Percentiles rank a stretch among this genome's conserved stretches.
These are phyloP conservation scores for Mus spretus DNA, from an alignment of 2,797 vertebrate genomes.

Conservation along the genomic window DNA sequence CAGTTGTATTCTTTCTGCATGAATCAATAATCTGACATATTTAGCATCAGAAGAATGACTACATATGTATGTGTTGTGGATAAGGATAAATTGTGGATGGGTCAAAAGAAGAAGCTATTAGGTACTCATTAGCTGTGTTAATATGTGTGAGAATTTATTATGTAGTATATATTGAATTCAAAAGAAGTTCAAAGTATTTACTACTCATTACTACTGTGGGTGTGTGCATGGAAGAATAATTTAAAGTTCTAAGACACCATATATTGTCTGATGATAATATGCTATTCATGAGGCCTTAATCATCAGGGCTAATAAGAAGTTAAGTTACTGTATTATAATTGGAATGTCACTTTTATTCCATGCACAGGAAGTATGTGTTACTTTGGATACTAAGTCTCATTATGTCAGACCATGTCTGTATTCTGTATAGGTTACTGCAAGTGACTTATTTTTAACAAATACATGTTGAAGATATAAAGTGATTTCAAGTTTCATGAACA, in stretches of 20 bases:
- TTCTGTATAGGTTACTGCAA: neutral
- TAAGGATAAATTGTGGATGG: constrained; percentile 79
- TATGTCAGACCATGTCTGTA: neutral
- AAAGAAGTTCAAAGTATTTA: neutral
- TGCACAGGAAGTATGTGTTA: neutral
- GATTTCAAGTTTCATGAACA: neutral
- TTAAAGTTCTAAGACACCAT: neutral
- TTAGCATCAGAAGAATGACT: constrained; percentile 74
- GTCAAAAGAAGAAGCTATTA: constrained; percentile 79
- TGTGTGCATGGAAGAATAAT: neutral
- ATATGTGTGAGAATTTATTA: neutral
- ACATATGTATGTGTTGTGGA: neutral
- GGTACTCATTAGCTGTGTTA: constrained; percentile 61
- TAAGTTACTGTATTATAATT: neutral
- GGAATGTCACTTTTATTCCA: neutral
- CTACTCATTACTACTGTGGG: constrained; percentile 11
- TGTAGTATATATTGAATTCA: constrained; percentile 28
- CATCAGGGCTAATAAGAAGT: neutral
- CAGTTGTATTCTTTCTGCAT: constrained; percentile 74
- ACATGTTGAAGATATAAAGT: constrained; percentile 6
- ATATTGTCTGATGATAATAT: neutral
- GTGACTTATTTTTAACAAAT: neutral
- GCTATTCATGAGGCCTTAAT: neutral
- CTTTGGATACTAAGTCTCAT: neutral
- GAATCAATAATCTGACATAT: constrained; percentile 81